These are phyloP conservation scores for Drosophila birchii DNA, from an alignment of 2,888 invertebrate species.

Conservation along the genomic window DNA sequence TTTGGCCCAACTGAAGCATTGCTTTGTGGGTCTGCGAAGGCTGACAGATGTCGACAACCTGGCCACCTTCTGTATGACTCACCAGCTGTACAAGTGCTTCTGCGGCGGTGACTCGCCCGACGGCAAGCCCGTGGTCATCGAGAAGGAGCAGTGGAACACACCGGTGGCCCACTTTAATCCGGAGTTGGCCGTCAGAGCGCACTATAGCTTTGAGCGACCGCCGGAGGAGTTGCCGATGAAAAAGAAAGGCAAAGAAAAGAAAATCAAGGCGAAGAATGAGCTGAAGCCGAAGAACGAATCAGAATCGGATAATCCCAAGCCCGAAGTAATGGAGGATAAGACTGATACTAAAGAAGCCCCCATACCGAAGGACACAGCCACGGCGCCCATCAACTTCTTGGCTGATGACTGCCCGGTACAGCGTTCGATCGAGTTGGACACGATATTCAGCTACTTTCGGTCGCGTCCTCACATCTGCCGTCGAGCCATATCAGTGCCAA, in stretches of 20 bases:
- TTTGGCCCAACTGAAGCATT: conserved; percentile 76
- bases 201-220: conserved; percentile 81
- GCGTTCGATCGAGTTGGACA: conserved; percentile 42
- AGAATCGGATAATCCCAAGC: neutral
- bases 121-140: conserved; percentile 80
- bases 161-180: conserved; percentile 48
- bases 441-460: conserved; percentile 50
- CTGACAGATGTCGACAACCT: conserved; percentile 84
- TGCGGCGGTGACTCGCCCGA: conserved; percentile 85
- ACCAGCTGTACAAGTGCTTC: conserved; percentile 88
- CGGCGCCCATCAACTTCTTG: neutral
- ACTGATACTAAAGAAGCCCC: neutral
- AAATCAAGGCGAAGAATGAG: conserved; percentile 5
- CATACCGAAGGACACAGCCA: neutral
- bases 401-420: neutral
- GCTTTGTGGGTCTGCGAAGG: conserved; percentile 77
- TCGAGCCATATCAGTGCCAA: conserved; percentile 75
- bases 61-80: conserved; percentile 88
- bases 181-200: conserved; percentile 64
- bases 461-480: conserved; percentile 59
- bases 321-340: neutral
- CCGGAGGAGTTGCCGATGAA: conserved; percentile 48
- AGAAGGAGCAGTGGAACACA: conserved; percentile 68
- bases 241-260: conserved; percentile 41
- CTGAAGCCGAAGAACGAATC: neutral